Base-by-base conservation (phyloP, 2,888 invertebrate genomes). In the Aphodius sticticus region DNA sequence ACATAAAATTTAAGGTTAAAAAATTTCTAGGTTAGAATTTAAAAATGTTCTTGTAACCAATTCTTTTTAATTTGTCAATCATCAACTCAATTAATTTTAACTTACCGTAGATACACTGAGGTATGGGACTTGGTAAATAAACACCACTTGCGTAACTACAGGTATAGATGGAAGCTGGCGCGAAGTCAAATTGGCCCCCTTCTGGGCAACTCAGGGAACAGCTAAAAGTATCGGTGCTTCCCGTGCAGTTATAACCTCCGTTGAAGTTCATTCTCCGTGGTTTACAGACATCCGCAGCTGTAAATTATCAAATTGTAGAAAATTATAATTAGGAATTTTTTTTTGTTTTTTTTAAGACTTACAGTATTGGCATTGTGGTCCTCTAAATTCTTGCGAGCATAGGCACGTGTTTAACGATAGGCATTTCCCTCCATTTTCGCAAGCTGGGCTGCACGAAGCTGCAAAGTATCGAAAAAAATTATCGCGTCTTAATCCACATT, bases 341-440 rank as follows among this genome's bases (percentile, higher is more conserved):
- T n/a, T n/a, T n/a, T n/a, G n/a, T n/a, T n/a, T n/a, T n/a, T n/a
- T n/a, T n/a, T 80, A 71, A 69, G 70, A 87, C 91, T 90, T 87
- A 92, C 92, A 85, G 85, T 93, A 95, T 89, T 95, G 94, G 85
- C 95, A 95, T 85, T 93, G 93, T 0, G 93, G 91, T n/a, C 95
- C 95, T 81, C 93, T 91, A 84, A 91, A 95, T 2, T 92, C 92
- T 82, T 92, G 90, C 0, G 95, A 93, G 86, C 97, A 97, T 83
- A 95, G 93, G 84, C 97, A 97, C 2, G 92, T 91, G 86, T 96
- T 94, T 9, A 93, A 91, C 0, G 94, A 91, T 0, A 96, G 89
- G 86, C 97, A 97, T n/a, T 92, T 91, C 0, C 97, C 97, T 0
- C 95, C 96, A 86, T 97, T 96, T 81, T 91, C 87, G 86, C 97